Conservation (phyloP, 2,888 invertebrate species). For the Cremastobaeus sp. region DNA sequence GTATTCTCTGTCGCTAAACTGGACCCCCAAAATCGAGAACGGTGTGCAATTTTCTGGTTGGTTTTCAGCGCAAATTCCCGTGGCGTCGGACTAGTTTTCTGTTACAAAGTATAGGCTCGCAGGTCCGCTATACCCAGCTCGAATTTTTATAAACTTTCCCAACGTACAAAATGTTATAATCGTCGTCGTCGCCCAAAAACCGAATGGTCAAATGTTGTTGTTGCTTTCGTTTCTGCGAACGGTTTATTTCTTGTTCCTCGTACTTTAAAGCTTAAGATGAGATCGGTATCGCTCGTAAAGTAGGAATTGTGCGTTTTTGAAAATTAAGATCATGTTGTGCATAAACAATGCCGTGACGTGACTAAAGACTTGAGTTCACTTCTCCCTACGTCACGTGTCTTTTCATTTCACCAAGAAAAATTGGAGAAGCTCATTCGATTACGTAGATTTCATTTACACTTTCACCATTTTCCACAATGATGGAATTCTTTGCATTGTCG, state of each 20-base stretch:
- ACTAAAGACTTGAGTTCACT: constrained; percentile 32
- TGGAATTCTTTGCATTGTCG: constrained; percentile 42
- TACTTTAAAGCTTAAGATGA: constrained; percentile 45
- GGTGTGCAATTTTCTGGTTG: constrained; percentile 22
- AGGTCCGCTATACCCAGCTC: constrained; percentile 59
- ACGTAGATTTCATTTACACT: constrained; percentile 30
- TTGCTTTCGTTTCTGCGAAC: constrained; percentile 18
- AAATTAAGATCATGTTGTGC: constrained; percentile 56
- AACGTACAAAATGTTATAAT: constrained; percentile 53
- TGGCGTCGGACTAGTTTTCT: constrained; percentile 3
- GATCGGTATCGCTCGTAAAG: constrained; percentile 48
- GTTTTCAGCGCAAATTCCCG: constrained; percentile 23
- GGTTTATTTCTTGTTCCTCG: constrained; percentile 14
- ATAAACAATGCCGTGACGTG: constrained; percentile 52
- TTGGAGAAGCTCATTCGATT: constrained; percentile 47
- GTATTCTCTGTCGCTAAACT: constrained; percentile 15
- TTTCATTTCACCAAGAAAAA: constrained; percentile 23
- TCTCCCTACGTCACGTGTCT: background rate
- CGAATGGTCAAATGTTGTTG: background rate
- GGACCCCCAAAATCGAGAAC: constrained; percentile 5
- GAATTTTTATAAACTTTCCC: constrained; percentile 53
- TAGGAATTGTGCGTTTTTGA: constrained; percentile 58
- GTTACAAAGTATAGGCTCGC: constrained; percentile 33
- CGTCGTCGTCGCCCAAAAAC: constrained; percentile 36
- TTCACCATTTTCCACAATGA: constrained; percentile 36